These are phyloP conservation scores for Beris morrisii DNA, from an alignment of 2,888 invertebrate genomes.

Conservation along the genomic window DNA sequence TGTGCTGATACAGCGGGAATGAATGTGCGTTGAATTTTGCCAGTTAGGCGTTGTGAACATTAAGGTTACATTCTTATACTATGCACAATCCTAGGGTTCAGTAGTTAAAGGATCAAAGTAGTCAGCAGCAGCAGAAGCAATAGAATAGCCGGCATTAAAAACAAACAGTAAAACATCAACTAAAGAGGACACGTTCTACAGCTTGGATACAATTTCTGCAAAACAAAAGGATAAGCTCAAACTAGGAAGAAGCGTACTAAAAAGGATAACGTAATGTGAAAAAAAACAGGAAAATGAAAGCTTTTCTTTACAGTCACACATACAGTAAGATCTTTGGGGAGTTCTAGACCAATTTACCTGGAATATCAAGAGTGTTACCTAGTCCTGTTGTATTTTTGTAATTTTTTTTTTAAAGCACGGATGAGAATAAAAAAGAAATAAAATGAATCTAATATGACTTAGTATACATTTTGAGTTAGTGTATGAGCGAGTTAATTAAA, in stretches of 20 bases:
- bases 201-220: background rate
- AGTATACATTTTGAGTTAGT: background rate
- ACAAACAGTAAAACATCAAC: background rate
- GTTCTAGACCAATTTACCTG: constrained; percentile 39
- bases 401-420: constrained; percentile 33
- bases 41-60: no score
- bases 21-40: no score
- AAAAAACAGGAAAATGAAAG: constrained; percentile 9
- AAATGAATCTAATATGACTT: constrained; percentile 22
- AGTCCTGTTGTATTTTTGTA: constrained; percentile 39
- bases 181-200: background rate
- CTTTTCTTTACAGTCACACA: background rate
- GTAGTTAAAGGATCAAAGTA: no score
- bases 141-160: no score
- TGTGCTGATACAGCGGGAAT: no score
- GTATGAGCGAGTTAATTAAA: background rate
- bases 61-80: no score
- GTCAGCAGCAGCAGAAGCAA: no score
- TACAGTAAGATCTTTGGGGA: background rate
- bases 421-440: constrained; percentile 32
- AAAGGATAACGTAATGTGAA: background rate
- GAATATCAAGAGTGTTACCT: constrained; percentile 41
- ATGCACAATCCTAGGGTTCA: no score
- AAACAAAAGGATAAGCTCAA: background rate
- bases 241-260: constrained; percentile 21